Base-by-base conservation (phyloP, 2,113 vertebrate genomes). In the Syngnathus floridae region DNA sequence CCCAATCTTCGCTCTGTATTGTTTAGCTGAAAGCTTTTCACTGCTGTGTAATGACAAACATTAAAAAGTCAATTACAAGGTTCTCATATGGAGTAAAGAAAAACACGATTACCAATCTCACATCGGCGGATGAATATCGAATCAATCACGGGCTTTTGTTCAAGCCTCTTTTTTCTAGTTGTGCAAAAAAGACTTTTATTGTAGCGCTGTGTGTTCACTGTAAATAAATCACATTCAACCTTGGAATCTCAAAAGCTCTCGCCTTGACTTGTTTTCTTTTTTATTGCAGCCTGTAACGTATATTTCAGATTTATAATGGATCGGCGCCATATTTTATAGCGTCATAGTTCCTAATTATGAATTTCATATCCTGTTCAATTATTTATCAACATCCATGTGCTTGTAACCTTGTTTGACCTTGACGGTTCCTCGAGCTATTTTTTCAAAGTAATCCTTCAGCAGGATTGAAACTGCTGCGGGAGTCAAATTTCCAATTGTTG, bases 61-160 rank as follows among this genome's bases (percentile, higher is more conserved):
- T 82, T 83, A 87, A 70, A 84, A 78, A 77, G 82, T 76, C 72
- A 54, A 87, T 88, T 87, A 88, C 79, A 78, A 74, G 79, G 67
- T 70, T 74, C 73, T 77, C 72, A 51, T 66, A 17, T 7, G 38
- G 19, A 38, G 19, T 40, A 40, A 38, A 59, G 36, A 7, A 52
- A 72, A 46, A 63, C 19, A 36, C 65, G 59, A 59, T 61, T 66
- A 73, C 17, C 67, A 62, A 56, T 40, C 60, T 36, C 16, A 14
- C 62, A 51, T 40, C 10, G n/a, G 54, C 43, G 40, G 57, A 51
- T 52, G 4, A 38, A 65, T 56, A 46, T 26, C 64, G 70, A 75
- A 76, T 79, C 68, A 45, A 56, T 67, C 55, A 31, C 26, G 26
- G 26, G 26, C 26, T 31, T 31, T 31, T 31, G 26, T 31, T 31